Conservation (phyloP, 1,140 invertebrate species). For the Drosophila kepulauana region DNA sequence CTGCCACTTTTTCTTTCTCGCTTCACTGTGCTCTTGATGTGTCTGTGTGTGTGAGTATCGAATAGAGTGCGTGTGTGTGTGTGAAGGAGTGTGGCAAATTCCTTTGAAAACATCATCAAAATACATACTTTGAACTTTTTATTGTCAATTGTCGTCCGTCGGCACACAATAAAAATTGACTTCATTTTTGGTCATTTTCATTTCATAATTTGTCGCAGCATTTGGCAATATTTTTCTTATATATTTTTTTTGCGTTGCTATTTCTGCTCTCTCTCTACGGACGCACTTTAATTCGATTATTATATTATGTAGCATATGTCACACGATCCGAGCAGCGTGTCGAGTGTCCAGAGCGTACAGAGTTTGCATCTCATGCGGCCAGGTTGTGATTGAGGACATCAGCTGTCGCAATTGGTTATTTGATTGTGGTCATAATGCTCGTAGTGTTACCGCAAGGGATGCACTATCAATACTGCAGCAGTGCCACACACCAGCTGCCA, state of each 20-base stretch:
- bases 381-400: conserved; percentile 40
- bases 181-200: conserved; percentile 76
- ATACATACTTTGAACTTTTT: conserved; percentile 77
- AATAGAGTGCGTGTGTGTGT: not conserved
- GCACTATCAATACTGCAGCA: conserved; percentile 38
- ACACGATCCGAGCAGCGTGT: conserved; percentile 2
- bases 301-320: conserved; percentile 19
- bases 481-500: conserved; percentile 2
- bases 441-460: conserved; percentile 45
- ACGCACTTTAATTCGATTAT: conserved; percentile 60
- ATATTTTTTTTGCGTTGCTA: not conserved
- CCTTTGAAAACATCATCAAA: conserved; percentile 69
- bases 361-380: conserved; percentile 17
- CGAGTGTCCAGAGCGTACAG: conserved; percentile 14
- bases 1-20: conserved; percentile 14
- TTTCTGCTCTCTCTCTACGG: conserved; percentile 10
- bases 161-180: conserved; percentile 67
- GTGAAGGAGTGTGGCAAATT: conserved; percentile 48
- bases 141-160: conserved; percentile 68
- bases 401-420: conserved; percentile 65
- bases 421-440: conserved; percentile 66
- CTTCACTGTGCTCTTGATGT: conserved; percentile 7
- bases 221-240: conserved; percentile 14
- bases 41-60: conserved; percentile 3
- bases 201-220: conserved; percentile 72